Conservation (phyloP, 2,113 vertebrate genomes). For the Amazona guildingii region DNA sequence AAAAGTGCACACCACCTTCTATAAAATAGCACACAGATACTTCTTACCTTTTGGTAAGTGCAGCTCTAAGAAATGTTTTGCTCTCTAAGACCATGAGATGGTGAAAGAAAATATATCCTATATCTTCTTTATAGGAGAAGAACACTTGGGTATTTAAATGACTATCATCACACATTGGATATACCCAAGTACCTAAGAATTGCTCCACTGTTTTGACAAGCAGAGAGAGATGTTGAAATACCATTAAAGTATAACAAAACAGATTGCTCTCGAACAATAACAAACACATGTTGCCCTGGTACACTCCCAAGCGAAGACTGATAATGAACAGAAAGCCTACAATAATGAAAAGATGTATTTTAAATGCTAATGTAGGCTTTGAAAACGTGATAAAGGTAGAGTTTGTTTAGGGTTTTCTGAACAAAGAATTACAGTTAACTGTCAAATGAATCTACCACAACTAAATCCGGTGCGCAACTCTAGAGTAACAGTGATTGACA, state of each 20-base stretch:
- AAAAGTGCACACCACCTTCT: background rate
- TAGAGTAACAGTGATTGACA: background rate
- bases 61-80: background rate
- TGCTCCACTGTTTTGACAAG: background rate
- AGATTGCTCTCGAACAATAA: background rate
- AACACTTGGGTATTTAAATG: background rate
- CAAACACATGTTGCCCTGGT: background rate
- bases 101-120: background rate
- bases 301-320: background rate
- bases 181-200: background rate
- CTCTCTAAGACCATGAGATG: background rate
- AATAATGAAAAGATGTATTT: background rate
- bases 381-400: background rate
- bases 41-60: background rate
- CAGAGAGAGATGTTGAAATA: background rate
- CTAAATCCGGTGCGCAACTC: background rate
- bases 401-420: background rate
- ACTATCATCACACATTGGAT: background rate
- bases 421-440: background rate
- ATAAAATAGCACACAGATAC: rapidly evolving
- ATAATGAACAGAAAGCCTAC: background rate
- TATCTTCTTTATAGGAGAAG: background rate
- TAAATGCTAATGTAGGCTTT: background rate
- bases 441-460: background rate
- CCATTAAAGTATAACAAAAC: background rate